Evolutionary conservation across 1,140 invertebrate genomes (phyloP).

Genomic region (Diachasmimorpha longicaudata): DNA sequence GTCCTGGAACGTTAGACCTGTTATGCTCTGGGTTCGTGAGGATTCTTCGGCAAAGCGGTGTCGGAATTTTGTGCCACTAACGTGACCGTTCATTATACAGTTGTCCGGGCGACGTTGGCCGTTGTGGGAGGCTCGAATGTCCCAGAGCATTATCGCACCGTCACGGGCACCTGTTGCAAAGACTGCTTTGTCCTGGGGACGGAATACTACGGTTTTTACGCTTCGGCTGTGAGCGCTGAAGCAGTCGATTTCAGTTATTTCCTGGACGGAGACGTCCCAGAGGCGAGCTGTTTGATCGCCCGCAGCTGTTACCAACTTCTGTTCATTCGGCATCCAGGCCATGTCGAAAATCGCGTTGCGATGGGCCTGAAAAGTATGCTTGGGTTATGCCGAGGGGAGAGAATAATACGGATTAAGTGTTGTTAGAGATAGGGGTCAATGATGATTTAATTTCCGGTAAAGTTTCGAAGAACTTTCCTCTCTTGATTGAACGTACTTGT

Average conservation of each 20-base stretch:
- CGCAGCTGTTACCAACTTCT: conserved; percentile 81
- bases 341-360: conserved; percentile 89
- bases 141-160: conserved; percentile 85
- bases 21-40: conserved; percentile 70
- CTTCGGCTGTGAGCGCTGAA: conserved; percentile 80
- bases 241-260: conserved; percentile 61
- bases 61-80: conserved; percentile 58
- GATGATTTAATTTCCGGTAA: not conserved
- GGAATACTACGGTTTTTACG: conserved; percentile 78
- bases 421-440: not conserved
- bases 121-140: conserved; percentile 67
- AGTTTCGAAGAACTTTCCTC: not conserved
- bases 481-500: conserved; percentile 31
- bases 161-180: conserved; percentile 87
- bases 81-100: conserved; percentile 69
- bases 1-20: conserved; percentile 80
- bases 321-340: conserved; percentile 78
- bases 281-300: conserved; percentile 82
- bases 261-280: conserved; percentile 69
- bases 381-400: not conserved
- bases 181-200: conserved; percentile 71
- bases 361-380: conserved; percentile 68
- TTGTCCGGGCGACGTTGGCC: conserved; percentile 67
- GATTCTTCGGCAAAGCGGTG: conserved; percentile 55
- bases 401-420: not conserved